Base-by-base conservation (phyloP, 2,888 invertebrate genomes). In the Papilio elwesi region DNA sequence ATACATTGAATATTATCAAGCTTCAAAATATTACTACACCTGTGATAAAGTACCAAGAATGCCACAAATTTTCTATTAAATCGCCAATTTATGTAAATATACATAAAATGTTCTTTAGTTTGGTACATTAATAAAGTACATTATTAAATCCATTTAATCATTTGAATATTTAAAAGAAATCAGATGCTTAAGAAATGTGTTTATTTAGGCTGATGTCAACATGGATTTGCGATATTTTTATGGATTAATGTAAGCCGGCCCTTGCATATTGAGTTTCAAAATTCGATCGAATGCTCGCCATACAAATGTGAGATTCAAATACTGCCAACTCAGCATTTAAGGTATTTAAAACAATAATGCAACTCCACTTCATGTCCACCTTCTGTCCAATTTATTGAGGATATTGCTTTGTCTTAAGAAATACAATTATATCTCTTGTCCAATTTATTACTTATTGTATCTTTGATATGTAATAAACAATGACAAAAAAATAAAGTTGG, bases 291-390 rank as follows among this genome's bases (percentile, higher is more conserved):
- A 84, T 83, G 83, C 83, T 85, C 85, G 81, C 79, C 49, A 82
- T 83, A 75, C 80, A 71, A 75, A 73, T 73, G 72, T 76, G 76
- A 68, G 74, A 68, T 77, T 80, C 69, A 76, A 75, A 79, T 76
- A 86, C 87, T 89, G 89, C 91, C 92, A 89, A 86, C 57, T 87
- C 83, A 82, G 91, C 92, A 91, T 92, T 92, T 90, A 79, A 77
- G 43, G 36, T 59, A 55, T 59, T 52, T 68, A 68, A 64, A 66
- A 62, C 6, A 43, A 11, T 49, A 78, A 77, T 76, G 74, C 77
- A 78, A 77, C 74, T 70, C 71, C 64, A 64, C 63, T 74, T 66
- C 11, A 55, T 76, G 62, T 76, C 55, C 72, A 71, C 69, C 74
- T 74, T 70, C 70, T 73, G 70, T 74, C 74, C 74, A 75, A 71